Evolutionary conservation across 2,888 invertebrate genomes (phyloP).

Genomic region (Trachelus troglodyta): DNA sequence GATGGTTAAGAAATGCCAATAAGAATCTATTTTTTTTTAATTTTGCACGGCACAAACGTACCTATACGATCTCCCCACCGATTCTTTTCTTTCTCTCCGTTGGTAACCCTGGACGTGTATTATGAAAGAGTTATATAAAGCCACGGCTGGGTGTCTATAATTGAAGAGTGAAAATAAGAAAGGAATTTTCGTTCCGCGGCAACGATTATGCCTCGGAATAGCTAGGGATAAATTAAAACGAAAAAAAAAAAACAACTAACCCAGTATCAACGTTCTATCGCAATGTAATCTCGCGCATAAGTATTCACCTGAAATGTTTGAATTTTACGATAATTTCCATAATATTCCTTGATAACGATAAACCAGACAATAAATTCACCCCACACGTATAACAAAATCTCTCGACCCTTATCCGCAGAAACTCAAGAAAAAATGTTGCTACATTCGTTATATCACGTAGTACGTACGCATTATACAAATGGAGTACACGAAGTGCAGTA

Average conservation of each 20-base stretch:
- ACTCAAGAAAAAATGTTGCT: not conserved
- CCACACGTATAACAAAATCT: not conserved
- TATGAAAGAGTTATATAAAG: slow-evolving; percentile 31
- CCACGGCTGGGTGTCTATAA: slow-evolving; percentile 4
- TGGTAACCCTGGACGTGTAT: slow-evolving; percentile 34
- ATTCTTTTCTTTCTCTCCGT: slow-evolving; percentile 25
- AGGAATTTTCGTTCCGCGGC: slow-evolving; percentile 8
- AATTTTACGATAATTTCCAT: not conserved
- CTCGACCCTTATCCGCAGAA: not conserved
- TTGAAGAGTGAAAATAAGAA: slow-evolving; percentile 13
- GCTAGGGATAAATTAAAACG: not conserved
- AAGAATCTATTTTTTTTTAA: not conserved
- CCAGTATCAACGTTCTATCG: not conserved
- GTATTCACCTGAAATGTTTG: not conserved
- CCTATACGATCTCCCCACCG: slow-evolving; percentile 15
- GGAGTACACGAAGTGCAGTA: slow-evolving; percentile 18
- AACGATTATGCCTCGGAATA: not conserved
- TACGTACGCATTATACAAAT: slow-evolving; percentile 7
- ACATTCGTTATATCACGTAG: not conserved
- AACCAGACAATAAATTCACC: not conserved
- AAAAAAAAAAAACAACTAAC: not conserved
- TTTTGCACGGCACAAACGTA: not conserved
- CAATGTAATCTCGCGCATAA: not conserved
- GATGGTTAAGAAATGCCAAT: not conserved
- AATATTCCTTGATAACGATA: not conserved